Evolutionary conservation across 2,113 vertebrate genomes (phyloP).

Genomic region (Natator depressus): DNA sequence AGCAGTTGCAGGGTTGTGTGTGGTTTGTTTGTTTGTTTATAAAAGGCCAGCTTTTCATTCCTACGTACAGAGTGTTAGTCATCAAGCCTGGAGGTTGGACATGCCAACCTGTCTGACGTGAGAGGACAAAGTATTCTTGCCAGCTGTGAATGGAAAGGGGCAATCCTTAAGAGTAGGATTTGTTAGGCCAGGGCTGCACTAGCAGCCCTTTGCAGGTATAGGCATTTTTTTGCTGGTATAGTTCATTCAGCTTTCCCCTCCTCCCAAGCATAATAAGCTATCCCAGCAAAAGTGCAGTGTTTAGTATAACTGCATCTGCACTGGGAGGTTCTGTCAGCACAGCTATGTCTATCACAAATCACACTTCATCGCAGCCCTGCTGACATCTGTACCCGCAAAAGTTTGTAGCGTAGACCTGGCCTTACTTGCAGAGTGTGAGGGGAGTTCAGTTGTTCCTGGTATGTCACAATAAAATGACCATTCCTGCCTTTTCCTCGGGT

Average conservation of each 20-base stretch:
- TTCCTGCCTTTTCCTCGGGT: background rate
- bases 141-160: background rate
- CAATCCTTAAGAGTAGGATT: background rate
- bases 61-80: background rate
- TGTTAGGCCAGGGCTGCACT: background rate
- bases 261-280: background rate
- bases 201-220: background rate
- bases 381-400: background rate
- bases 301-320: accelerated
- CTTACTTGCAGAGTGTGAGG: accelerated
- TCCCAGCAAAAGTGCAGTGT: background rate
- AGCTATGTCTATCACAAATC: background rate
- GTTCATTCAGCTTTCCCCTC: background rate
- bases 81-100: background rate
- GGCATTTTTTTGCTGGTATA: background rate
- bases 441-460: accelerated
- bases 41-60: background rate
- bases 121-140: background rate
- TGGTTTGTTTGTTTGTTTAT: background rate
- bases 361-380: background rate
- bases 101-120: background rate
- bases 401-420: accelerated
- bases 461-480: accelerated
- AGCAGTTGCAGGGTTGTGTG: background rate
- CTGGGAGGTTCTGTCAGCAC: background rate